A percentile compares a stretch with the other conserved stretches of the same genome.
Evolutionary conservation across 1,140 invertebrate species (phyloP).

Genomic region (Drosophila ironensis): DNA sequence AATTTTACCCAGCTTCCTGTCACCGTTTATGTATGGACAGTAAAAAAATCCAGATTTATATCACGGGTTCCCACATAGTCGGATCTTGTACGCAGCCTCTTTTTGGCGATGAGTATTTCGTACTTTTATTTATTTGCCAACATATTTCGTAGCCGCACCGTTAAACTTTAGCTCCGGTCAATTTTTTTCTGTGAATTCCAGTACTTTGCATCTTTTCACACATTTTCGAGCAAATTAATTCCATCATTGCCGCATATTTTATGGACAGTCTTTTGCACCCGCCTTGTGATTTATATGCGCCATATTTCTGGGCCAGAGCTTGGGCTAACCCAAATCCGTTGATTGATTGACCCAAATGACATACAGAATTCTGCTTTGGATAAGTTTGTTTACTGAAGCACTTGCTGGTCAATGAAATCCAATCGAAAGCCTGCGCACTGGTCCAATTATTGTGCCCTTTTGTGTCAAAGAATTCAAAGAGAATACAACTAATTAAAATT

Average conservation of each 20-base stretch:
- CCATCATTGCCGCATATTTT: slow-evolving; percentile 26
- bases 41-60: slow-evolving; percentile 55
- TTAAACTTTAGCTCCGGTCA: slow-evolving; percentile 70
- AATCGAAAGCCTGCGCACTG: slow-evolving; percentile 28
- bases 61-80: neutral
- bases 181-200: slow-evolving; percentile 55
- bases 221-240: slow-evolving; percentile 73
- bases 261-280: slow-evolving; percentile 24
- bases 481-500: slow-evolving; percentile 40
- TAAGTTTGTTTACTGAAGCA: slow-evolving; percentile 24
- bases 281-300: slow-evolving; percentile 44
- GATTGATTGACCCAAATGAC: slow-evolving; percentile 46
- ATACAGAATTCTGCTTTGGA: slow-evolving; percentile 34
- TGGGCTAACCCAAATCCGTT: slow-evolving; percentile 40
- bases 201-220: slow-evolving; percentile 52
- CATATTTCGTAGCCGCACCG: slow-evolving; percentile 67
- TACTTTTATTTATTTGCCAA: slow-evolving; percentile 64
- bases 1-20: slow-evolving; percentile 71
- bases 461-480: neutral
- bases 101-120: neutral
- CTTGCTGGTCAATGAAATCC: slow-evolving; percentile 16
- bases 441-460: slow-evolving; percentile 40
- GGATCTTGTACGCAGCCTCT: neutral
- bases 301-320: slow-evolving; percentile 44
- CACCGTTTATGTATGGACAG: slow-evolving; percentile 40